Base-by-base conservation (phyloP, 2,113 vertebrate species). In the Chaetops frenatus region DNA sequence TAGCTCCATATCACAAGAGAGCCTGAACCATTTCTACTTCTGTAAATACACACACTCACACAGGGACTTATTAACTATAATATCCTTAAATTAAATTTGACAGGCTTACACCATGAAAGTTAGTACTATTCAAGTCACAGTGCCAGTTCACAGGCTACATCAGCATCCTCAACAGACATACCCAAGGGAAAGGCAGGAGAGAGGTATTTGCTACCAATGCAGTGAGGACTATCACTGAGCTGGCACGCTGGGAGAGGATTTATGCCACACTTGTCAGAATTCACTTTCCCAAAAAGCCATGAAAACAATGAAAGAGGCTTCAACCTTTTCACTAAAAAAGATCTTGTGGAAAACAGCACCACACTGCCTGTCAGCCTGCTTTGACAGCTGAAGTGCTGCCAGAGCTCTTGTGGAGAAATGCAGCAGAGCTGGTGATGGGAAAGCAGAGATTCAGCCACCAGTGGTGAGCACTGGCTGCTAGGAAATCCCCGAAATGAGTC, bases 351-450 rank as follows among this genome's bases (percentile, higher is more conserved):
- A 53, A 71, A 3, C 82, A 82, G 35, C 4, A 25, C 11, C 60
- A 40, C 2, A 2, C 8, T 62, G 53, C 24, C 35, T 24, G 22
- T 25, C 15, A 4, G 27, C 11, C 67, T 3, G 2, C 51, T 73
- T 13, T 14, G 31, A 42, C 31, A 60, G 83, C 17, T 29, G 36
- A 53, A 54, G 11, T 0, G 2, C 23, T 44, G 44, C 51, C 0
- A 0, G 56, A 78, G 60, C 15, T 2, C 22, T 29, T n/a, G 6
- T 19, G 3, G 15, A 66, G 47, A 78, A 44, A 42, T 57, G 57
- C 29, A 57, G 56, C 47, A 35, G 61, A 76, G 48, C 13, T 47
- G 9, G 14, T 0, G 0, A 74, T 6, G 3, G 35, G 11, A 28
- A 42, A 20, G 27, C 31, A 23, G 50, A 2, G 11, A 48, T 48